These are phyloP conservation scores for Limnothrissa miodon DNA, from an alignment of 2,113 vertebrate genomes.

Conservation along the genomic window DNA sequence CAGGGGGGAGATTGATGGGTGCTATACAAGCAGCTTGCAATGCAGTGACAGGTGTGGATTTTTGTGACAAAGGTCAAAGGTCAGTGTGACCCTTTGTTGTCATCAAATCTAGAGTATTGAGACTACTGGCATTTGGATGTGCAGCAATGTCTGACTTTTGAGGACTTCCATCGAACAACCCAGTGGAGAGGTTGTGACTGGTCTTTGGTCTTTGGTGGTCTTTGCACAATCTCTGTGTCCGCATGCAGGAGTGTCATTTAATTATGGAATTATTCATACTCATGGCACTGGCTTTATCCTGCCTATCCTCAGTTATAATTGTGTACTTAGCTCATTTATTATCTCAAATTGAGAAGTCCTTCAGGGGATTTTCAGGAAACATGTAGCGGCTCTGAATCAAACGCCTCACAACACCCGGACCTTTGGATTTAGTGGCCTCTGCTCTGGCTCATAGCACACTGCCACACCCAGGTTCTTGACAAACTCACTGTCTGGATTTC, in stretches of 20 bases:
- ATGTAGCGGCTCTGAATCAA: conserved; percentile 40
- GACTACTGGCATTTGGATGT: background rate
- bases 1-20: conserved; percentile 20
- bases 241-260: too few relatives aligned
- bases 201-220: background rate
- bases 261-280: too few relatives aligned
- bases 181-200: background rate
- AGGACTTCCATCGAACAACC: conserved; percentile 34
- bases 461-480: conserved; percentile 42
- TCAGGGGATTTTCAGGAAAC: conserved; percentile 46
- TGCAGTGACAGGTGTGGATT: conserved; percentile 42
- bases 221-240: too few relatives aligned
- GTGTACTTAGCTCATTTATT: background rate
- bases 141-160: conserved; percentile 22
- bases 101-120: background rate
- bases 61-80: conserved; percentile 33
- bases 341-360: background rate
- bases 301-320: background rate
- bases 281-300: background rate
- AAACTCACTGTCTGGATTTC: conserved; percentile 56
- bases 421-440: conserved; percentile 33
- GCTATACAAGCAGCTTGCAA: conserved; percentile 37
- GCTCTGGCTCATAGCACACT: conserved; percentile 1
- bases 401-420: background rate
- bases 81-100: conserved; percentile 26